A percentile compares a stretch with the other conserved stretches of the same genome.
These are phyloP conservation scores for Xiphophorus hellerii DNA, from an alignment of 2,113 vertebrate species.

Conservation along the genomic window DNA sequence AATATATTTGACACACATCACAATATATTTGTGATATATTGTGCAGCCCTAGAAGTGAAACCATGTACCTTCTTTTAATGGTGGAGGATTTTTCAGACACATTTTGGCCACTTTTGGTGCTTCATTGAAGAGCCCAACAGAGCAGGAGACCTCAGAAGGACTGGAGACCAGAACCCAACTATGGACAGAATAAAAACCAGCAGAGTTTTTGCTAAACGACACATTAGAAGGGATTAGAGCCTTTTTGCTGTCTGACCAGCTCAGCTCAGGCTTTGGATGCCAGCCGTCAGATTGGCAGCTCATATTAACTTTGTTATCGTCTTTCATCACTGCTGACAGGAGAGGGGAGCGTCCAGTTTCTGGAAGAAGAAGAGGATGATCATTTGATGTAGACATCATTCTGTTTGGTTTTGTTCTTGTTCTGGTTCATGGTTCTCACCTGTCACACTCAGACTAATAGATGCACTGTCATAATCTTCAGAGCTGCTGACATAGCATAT, in stretches of 20 bases:
- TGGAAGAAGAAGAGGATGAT: constrained; percentile 11
- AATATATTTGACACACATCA: too few relatives aligned
- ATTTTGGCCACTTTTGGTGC: constrained; percentile 31
- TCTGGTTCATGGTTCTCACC: constrained; percentile 47
- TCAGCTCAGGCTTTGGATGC: constrained; percentile 63
- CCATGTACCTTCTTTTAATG: fast-evolving
- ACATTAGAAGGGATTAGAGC: not conserved
- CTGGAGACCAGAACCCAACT: constrained; percentile 58
- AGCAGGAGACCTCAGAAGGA: constrained; percentile 58
- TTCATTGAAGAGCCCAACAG: constrained; percentile 34
- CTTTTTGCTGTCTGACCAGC: constrained; percentile 32
- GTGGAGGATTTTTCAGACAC: fast-evolving
- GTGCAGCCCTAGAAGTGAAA: not conserved
- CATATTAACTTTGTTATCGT: constrained; percentile 48
- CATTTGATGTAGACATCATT: not conserved
- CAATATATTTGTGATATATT: too few relatives aligned
- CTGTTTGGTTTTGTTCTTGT: not conserved
- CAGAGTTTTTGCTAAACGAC: not conserved
- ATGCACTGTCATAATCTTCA: not conserved
- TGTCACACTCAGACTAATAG: constrained; percentile 39
- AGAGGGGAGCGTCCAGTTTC: constrained; percentile 50
- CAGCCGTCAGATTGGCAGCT: constrained; percentile 75
- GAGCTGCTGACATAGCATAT: constrained; percentile 66
- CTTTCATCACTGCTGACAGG: constrained; percentile 25
- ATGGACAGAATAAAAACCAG: constrained; percentile 49